Base-by-base conservation (phyloP, 2,113 vertebrate species). In the Morone chrysops region DNA sequence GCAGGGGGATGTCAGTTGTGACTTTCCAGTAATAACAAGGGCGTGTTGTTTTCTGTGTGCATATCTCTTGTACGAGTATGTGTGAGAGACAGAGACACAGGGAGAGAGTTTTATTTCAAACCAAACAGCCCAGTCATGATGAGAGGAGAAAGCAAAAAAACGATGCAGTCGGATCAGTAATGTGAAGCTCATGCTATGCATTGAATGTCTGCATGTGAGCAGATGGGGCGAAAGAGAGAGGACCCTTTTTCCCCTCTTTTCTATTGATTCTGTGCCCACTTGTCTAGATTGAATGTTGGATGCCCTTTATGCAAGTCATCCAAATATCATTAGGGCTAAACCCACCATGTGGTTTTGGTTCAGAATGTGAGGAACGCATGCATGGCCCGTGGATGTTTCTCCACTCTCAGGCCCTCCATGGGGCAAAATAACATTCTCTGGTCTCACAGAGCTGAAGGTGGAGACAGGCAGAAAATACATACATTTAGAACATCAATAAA, bases 1-100 rank as follows among this genome's bases (percentile, higher is more conserved):
- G 72, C 72, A 75, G 79, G 80, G 88, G 84, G 87, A 82, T 86
- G 89, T 86, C 90, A 87, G 91, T 90, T 91, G 92, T 87, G 86
- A 83, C 91, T 92, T 91, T 92, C 89, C 91, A 92, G 88, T 89
- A 90, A 92, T 83, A 92, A 92, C 84, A 93, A 89, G 91, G 90
- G 83, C 73, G 87, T 89, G 90, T 90, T 92, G 87, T 90, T 93
- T 87, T 93, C 78, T 89, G 77, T 81, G 78, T 74, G 81, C 77
- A 73, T 85, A 82, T 92, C 75, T 89, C 59, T 43, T 73, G 76
- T 75, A 31, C 45, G 50, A 83, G 61, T 86, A 77, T 78, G 36
- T 80, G 71, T 80, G 31, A 31, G 78, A 75, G 65, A 68, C 41
- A 63, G 65, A 78, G 13, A 75, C 22, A 67, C 10, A 41, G 18